A percentile compares a stretch with the other conserved stretches of the same genome.
Evolutionary conservation across 92 coral and sea anemone genomes (phyloP).

Genomic region (Epizoanthus fatuus): DNA sequence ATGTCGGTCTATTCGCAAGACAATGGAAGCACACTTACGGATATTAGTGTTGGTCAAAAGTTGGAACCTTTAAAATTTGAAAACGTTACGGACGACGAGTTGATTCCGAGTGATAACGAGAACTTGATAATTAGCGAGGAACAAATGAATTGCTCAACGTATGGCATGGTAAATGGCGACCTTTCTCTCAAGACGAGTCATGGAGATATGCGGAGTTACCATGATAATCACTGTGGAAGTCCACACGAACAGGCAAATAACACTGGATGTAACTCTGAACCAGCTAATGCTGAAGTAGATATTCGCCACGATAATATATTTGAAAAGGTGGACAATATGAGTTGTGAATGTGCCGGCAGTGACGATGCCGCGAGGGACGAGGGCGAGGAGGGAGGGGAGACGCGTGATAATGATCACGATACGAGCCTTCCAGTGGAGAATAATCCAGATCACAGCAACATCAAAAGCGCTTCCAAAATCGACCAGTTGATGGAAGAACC

Average conservation of each 20-base stretch:
- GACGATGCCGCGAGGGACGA: conserved; percentile 56
- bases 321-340: conserved; percentile 54
- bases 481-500: conserved; percentile 84
- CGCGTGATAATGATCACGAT: conserved; percentile 14
- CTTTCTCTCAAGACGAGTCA: not conserved
- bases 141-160: not conserved
- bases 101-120: conserved; percentile 74
- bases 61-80: conserved; percentile 85
- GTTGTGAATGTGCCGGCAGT: conserved; percentile 74
- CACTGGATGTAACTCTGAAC: conserved; percentile 6
- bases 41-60: conserved; percentile 61
- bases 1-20: conserved; percentile 10
- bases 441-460: conserved; percentile 93
- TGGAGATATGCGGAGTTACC: not conserved
- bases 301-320: conserved; percentile 44
- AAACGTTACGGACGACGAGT: conserved; percentile 92
- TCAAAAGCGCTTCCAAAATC: conserved; percentile 73
- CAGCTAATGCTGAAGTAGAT: not conserved
- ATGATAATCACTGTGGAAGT: not conserved
- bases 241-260: conserved; percentile 4
- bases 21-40: conserved; percentile 37
- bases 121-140: not conserved
- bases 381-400: conserved; percentile 36
- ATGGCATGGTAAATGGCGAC: conserved; percentile 29
- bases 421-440: conserved; percentile 8